These are phyloP conservation scores for Mungos mungo DNA, from an alignment of 2,113 vertebrate species.

Conservation along the genomic window DNA sequence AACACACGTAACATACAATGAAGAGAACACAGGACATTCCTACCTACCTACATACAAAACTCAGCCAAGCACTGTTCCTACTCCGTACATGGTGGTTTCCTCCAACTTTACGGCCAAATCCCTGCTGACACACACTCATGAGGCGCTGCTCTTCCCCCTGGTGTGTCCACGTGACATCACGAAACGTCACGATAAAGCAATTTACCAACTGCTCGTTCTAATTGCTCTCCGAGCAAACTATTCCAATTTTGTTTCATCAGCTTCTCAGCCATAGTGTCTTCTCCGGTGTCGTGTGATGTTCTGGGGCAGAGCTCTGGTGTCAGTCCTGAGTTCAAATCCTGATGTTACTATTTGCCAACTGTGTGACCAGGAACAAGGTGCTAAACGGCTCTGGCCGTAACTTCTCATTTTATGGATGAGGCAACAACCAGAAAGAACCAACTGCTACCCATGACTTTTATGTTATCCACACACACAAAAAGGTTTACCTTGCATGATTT, in stretches of 20 bases:
- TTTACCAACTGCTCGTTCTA: neutral
- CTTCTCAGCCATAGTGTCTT: neutral
- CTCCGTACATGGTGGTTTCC: neutral
- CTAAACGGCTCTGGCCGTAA: neutral
- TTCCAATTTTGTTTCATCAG: neutral
- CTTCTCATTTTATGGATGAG: neutral
- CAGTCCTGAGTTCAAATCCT: neutral
- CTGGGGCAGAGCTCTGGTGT: neutral
- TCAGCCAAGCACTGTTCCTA: neutral
- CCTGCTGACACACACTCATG: neutral
- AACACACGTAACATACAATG: neutral
- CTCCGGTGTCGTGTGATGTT: neutral
- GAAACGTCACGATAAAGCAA: neutral
- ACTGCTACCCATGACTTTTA: neutral
- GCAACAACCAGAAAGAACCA: neutral
- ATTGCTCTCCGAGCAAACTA: neutral
- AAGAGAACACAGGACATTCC: neutral
- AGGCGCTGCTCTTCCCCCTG: neutral
- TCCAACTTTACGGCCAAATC: neutral
- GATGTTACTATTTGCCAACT: neutral
- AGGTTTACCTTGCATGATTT: neutral
- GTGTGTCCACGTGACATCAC: neutral
- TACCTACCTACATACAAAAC: rapidly evolving
- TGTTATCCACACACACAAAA: neutral
- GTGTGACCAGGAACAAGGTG: neutral